Evolutionary conservation across 2,888 invertebrate genomes (phyloP).

Genomic region (Cheilosia pagana): DNA sequence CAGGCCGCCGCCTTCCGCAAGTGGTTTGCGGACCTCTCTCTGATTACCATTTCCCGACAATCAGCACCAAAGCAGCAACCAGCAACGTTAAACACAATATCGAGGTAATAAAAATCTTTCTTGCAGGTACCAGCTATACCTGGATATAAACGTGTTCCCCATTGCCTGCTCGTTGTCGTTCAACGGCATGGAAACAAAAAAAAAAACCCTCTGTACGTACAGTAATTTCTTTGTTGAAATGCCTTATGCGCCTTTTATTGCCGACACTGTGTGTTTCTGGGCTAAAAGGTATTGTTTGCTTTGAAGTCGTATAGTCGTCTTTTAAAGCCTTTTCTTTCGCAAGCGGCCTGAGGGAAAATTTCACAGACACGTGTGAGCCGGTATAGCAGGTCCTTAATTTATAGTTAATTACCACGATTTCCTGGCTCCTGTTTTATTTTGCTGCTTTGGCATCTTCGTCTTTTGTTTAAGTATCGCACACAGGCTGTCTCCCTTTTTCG

Average conservation of each 20-base stretch:
- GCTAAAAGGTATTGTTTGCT: constrained; percentile 14
- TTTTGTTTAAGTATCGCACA: not conserved
- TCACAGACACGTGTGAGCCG: constrained; percentile 1
- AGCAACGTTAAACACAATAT: constrained; percentile 37
- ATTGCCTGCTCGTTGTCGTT: constrained; percentile 13
- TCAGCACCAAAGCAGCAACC: constrained; percentile 13
- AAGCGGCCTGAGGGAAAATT: not conserved
- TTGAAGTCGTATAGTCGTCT: constrained; percentile 5
- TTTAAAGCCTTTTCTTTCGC: constrained; percentile 4
- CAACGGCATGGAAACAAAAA: not conserved
- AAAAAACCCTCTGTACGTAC: not conserved
- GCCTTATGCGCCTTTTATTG: constrained; percentile 31
- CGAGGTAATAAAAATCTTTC: constrained; percentile 46
- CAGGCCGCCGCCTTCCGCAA: not conserved
- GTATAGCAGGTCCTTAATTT: constrained; percentile 22
- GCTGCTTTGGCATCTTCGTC: not conserved
- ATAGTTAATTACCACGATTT: constrained; percentile 31
- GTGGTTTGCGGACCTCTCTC: not conserved
- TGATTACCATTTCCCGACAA: constrained; percentile 10
- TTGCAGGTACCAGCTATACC: constrained; percentile 47
- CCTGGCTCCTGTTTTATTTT: constrained; percentile 14
- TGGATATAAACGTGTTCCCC: constrained; percentile 15
- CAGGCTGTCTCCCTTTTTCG: no score
- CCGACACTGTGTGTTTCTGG: constrained; percentile 1
- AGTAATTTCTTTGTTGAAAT: constrained; percentile 31